phyloP scores from a whole-genome alignment of 2,113 vertebrate genomes.

The Sus scrofa region T2T-Sscrofa CM000830.6:26430501-26431000 shows the following conservation, averaged over 20 bases:
- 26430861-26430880: background rate
- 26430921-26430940: background rate
- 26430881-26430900: background rate
- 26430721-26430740: background rate
- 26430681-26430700: background rate
- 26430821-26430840: background rate
- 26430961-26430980: constrained; percentile 13
- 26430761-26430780: background rate
- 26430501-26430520: background rate
- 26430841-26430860: background rate
- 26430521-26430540: background rate
- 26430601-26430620: background rate
- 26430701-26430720: background rate
- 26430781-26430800: background rate
- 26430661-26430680: background rate
- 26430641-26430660: background rate
- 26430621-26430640: background rate
- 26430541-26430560: background rate
- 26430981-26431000: background rate
- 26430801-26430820: background rate
- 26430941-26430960: background rate
- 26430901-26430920: background rate
- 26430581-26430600: background rate
- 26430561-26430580: background rate
- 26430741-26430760: background rate